These are phyloP conservation scores for Falco naumanni DNA, from an alignment of 2,797 vertebrate genomes.

Conservation along the genomic window DNA sequence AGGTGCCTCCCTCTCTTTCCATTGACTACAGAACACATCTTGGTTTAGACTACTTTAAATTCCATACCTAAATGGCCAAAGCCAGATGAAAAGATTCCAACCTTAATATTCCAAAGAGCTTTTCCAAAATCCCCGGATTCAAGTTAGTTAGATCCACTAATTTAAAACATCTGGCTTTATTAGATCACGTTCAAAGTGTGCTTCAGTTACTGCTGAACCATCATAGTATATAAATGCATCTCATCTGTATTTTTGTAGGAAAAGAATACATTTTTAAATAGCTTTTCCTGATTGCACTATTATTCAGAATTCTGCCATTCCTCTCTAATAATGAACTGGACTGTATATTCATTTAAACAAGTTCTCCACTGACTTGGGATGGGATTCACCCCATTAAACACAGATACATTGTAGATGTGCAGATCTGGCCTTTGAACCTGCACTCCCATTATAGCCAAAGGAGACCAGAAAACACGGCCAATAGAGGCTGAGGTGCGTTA, in stretches of 20 bases:
- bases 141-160: constrained; percentile 20
- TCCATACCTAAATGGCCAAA: background rate
- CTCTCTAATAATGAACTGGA: background rate
- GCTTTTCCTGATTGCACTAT: background rate
- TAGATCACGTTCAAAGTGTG: background rate
- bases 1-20: constrained; percentile 22
- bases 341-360: background rate
- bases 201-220: background rate
- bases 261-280: constrained; percentile 1
- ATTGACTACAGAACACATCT: background rate
- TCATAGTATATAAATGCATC: background rate
- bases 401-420: background rate
- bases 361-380: background rate
- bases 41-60: constrained; percentile 21
- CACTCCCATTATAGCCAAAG: background rate
- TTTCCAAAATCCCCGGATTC: background rate
- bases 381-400: background rate
- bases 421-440: background rate
- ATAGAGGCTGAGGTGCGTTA: background rate
- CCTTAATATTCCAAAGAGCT: constrained; percentile 22
- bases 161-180: constrained; percentile 22
- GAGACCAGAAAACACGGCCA: background rate
- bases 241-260: constrained; percentile 8
- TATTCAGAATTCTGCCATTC: background rate
- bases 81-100: constrained; percentile 35